Evolutionary conservation across 2,113 vertebrate genomes (phyloP).

Genomic region (Rousettus leschenaultii): DNA sequence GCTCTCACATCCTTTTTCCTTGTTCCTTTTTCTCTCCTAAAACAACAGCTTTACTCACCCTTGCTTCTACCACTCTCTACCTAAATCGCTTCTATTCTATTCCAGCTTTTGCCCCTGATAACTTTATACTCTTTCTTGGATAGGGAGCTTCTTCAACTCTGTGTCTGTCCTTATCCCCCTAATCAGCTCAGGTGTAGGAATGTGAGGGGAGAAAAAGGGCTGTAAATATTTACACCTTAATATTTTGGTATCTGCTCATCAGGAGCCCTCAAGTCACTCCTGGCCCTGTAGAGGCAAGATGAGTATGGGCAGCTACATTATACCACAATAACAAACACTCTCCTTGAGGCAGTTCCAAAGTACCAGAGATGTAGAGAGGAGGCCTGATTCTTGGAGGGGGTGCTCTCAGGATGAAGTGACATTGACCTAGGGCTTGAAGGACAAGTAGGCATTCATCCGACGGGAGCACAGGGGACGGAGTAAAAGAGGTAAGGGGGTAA

Average conservation of each 20-base stretch:
- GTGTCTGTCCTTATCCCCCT: neutral
- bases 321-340: neutral
- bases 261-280: neutral
- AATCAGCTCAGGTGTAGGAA: neutral
- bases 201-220: neutral
- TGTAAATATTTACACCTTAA: neutral
- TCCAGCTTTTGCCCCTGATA: neutral
- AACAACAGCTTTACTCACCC: neutral
- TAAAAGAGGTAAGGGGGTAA: neutral
- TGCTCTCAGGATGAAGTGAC: neutral
- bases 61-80: neutral
- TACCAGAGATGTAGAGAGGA: neutral
- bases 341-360: neutral
- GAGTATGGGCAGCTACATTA: neutral
- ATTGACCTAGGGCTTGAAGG: neutral
- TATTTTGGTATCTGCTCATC: neutral
- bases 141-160: neutral
- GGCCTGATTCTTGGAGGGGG: neutral
- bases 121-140: neutral
- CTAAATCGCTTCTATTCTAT: neutral
- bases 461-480: neutral
- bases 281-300: neutral
- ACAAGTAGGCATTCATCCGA: neutral
- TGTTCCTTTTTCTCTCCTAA: neutral
- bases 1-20: neutral